These are phyloP conservation scores for Elgaria multicarinata DNA, from an alignment of 2,113 vertebrate genomes.

Conservation along the genomic window DNA sequence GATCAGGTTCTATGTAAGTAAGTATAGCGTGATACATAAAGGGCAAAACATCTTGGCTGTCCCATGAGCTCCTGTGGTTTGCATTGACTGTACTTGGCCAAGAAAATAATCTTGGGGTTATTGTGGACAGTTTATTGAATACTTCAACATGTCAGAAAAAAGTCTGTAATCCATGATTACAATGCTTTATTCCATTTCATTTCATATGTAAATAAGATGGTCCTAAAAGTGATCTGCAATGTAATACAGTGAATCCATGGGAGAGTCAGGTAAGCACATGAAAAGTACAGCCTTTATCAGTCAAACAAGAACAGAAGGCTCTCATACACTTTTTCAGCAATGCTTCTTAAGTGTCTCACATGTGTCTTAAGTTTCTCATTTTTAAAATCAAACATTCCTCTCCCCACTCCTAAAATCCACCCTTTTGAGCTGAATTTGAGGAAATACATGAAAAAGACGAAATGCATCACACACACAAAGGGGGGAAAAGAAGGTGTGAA, in stretches of 20 bases:
- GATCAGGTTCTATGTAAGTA: background rate
- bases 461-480: background rate
- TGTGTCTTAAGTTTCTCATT: background rate
- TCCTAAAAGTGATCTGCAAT: slow-evolving; percentile 3
- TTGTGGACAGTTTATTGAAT: background rate
- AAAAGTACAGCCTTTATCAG: background rate
- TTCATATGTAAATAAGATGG: background rate
- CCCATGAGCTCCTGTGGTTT: background rate
- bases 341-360: background rate
- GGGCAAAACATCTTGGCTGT: background rate
- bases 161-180: background rate
- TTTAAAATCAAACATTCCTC: background rate
- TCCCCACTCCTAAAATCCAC: background rate
- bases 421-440: background rate
- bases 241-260: background rate
- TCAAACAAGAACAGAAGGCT: background rate
- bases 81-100: background rate
- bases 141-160: background rate
- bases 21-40: background rate
- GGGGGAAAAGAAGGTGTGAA: background rate
- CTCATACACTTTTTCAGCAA: background rate
- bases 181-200: slow-evolving; percentile 4
- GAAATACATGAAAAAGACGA: background rate
- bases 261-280: background rate
- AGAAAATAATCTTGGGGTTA: background rate